These are phyloP conservation scores for Pyrocoelia pectoralis DNA, from an alignment of 2,888 invertebrate species.

Conservation along the genomic window DNA sequence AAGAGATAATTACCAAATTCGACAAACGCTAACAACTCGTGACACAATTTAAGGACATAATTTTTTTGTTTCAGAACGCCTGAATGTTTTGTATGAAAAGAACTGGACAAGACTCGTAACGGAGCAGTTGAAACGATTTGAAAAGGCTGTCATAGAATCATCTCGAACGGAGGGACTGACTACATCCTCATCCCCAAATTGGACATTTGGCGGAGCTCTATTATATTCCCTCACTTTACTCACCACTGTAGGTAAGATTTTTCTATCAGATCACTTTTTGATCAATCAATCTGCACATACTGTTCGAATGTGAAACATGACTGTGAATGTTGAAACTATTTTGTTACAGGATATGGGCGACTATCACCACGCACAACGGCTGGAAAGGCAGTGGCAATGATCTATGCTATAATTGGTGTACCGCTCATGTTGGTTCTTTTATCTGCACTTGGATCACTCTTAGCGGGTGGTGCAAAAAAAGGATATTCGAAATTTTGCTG, in stretches of 20 bases:
- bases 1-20: no score
- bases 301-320: no score
- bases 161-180: slow-evolving; percentile 64
- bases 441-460: slow-evolving; percentile 81
- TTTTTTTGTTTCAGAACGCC: slow-evolving; percentile 66
- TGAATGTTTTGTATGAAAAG: slow-evolving; percentile 83
- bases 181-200: slow-evolving; percentile 63
- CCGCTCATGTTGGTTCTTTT: slow-evolving; percentile 87
- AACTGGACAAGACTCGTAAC: slow-evolving; percentile 86
- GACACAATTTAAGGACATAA: no score
- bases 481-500: slow-evolving; percentile 67
- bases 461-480: slow-evolving; percentile 79
- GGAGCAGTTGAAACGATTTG: slow-evolving; percentile 80
- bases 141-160: slow-evolving; percentile 79
- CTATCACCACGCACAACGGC: slow-evolving; percentile 83
- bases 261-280: no score
- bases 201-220: slow-evolving; percentile 85
- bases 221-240: slow-evolving; percentile 87
- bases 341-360: slow-evolving; percentile 79
- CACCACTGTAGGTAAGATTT: slow-evolving; percentile 82
- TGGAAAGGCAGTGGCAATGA: slow-evolving; percentile 84
- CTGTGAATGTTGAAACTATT: no score
- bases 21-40: no score
- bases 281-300: no score
- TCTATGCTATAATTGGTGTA: slow-evolving; percentile 88